Evolutionary conservation across 2,113 vertebrate genomes (phyloP), one percentile per base, ranked within the genome.

Genomic region (Octodon degus): DNA sequence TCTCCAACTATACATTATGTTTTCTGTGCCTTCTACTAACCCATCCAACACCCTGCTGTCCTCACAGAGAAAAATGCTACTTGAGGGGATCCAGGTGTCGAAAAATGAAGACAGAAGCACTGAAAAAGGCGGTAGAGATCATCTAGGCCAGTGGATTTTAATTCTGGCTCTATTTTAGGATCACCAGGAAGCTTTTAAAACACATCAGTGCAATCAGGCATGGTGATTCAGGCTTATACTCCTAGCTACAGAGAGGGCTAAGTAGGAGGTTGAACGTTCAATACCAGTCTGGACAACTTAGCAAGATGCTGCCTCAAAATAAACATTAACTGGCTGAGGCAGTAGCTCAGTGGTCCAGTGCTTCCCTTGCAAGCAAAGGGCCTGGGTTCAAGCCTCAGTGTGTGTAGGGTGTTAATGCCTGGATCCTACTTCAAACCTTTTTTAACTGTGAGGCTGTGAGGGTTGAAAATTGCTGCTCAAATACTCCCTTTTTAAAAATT

Each of bases 101-200:
- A 88, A 81, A 77, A 92, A 83, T 40, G 43, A 72, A 92, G 47
- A 65, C 67, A 88, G 55, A 96, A 82, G 79, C 37, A 9, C 84
- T 90, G 40, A 82, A 53, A 84, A 92, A 86, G 4, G 22, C 47
- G 20, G 32, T 30, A 63, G 47, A 82, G 70, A 87, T 19, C 53
- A 94, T 25, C 30, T 19, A 76, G 60, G 27, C 43, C 85, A 47
- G 24, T 67, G 83, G 55, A 74, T 74, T 74, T 68, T 83, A 91
- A 67, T 7, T 5, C 40, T 60, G 77, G 92, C 58, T 85, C 13
- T 32, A 76, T 47, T 79, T 72, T 4, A 92, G 53, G 17, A 80
- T 74, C 81, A 62, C 17, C 47, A 16, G 65, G 62, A 19, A 70
- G 7, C 47, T 86, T 77, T 85, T 63, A 63, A 63, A 63, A 63